phyloP scores from a whole-genome alignment of 2,888 invertebrate species.

The Teleiodes luculella region DNA sequence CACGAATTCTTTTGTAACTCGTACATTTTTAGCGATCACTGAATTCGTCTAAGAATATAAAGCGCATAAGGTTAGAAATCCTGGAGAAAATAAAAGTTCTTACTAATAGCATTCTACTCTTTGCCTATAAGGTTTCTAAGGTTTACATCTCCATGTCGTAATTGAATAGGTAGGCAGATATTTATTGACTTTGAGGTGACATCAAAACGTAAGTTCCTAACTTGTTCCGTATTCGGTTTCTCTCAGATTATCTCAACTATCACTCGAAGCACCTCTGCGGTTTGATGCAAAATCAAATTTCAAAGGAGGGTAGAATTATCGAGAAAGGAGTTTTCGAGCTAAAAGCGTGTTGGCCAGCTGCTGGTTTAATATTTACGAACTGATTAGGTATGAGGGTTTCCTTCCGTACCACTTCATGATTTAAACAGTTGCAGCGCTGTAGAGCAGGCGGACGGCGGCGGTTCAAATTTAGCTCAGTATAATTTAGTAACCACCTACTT shows the following conservation, averaged over 20 bases:
- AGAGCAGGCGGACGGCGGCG: no score
- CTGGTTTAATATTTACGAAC: conserved; percentile 7
- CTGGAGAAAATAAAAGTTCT: no score
- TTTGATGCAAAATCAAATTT: neutral
- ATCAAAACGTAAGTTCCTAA: neutral
- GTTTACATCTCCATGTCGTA: neutral
- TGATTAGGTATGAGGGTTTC: conserved; percentile 2
- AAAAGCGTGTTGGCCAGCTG: neutral
- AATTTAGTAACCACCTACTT: no score
- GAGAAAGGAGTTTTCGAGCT: no score
- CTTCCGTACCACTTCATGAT: neutral
- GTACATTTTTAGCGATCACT: no score
- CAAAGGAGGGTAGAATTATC: neutral
- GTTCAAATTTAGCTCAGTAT: neutral
- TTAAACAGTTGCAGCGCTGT: neutral
- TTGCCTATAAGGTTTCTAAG: no score
- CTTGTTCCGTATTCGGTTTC: neutral
- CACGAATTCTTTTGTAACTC: no score
- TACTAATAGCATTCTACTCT: no score
- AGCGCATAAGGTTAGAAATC: no score
- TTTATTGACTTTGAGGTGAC: neutral
- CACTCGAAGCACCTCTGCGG: neutral
- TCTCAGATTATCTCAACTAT: no score
- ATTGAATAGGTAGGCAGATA: neutral
- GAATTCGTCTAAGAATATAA: no score